These are phyloP conservation scores for Cyclophora punctaria DNA, from an alignment of 2,888 invertebrate species.

Conservation along the genomic window DNA sequence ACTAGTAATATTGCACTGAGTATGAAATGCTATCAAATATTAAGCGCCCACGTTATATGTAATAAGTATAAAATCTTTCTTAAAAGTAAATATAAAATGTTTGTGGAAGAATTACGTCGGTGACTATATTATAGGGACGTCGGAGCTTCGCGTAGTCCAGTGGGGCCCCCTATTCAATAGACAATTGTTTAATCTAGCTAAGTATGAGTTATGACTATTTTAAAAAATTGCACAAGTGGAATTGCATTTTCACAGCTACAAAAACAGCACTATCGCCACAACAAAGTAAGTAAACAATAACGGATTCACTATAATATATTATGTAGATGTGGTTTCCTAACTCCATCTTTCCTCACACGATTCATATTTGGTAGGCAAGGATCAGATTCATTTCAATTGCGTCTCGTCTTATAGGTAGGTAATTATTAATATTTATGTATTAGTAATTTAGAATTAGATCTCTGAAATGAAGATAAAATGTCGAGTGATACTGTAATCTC, in stretches of 20 bases:
- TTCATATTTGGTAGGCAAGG: constrained; percentile 51
- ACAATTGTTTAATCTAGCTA: constrained; percentile 71
- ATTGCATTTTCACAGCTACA: constrained; percentile 72
- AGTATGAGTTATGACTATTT: constrained; percentile 70
- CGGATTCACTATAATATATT: constrained; percentile 30
- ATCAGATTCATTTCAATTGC: constrained; percentile 57
- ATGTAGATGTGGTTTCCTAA: constrained; percentile 44
- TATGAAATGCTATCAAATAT: constrained; percentile 75
- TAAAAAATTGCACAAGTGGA: constrained; percentile 73
- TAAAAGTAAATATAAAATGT: constrained; percentile 72
- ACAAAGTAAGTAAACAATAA: constrained; percentile 50
- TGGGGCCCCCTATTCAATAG: constrained; percentile 73
- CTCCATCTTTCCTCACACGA: constrained; percentile 39
- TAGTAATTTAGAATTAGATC: constrained; percentile 59
- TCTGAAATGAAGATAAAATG: constrained; percentile 61
- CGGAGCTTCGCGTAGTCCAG: constrained; percentile 55
- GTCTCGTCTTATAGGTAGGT: constrained; percentile 36
- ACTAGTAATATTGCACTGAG: constrained; percentile 78
- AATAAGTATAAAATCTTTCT: constrained; percentile 60
- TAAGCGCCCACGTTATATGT: constrained; percentile 70
- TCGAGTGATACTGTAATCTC: constrained; percentile 75
- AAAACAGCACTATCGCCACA: constrained; percentile 59
- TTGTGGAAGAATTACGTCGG: constrained; percentile 66
- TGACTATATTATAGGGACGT: constrained; percentile 56
- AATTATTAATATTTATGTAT: constrained; percentile 56